Conservation (phyloP, 1,140 invertebrate species). For the Drosophila fuyamai region DNA sequence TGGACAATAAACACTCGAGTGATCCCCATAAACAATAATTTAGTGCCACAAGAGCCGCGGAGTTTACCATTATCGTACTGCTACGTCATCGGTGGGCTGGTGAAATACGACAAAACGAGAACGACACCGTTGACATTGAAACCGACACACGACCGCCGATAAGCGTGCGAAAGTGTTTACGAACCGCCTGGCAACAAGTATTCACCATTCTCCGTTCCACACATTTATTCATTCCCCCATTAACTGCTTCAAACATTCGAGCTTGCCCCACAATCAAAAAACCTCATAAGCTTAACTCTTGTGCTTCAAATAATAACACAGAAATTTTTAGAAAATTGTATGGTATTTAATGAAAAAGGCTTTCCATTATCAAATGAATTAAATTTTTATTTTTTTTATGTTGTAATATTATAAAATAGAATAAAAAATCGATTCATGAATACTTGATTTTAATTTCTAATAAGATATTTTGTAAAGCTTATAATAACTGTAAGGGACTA, state of each 20-base stretch:
- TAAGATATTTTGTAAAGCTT: too few species aligned
- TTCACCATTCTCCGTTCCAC: background rate
- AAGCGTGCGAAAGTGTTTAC: constrained; percentile 49
- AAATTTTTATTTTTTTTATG: background rate
- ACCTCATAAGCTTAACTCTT: background rate
- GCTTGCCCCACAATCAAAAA: background rate
- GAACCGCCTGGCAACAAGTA: constrained; percentile 65
- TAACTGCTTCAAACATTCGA: constrained; percentile 15
- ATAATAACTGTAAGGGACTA: background rate
- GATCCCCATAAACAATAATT: constrained; percentile 40
- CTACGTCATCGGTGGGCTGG: constrained; percentile 63
- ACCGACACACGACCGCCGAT: constrained; percentile 44
- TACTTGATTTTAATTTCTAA: too few species aligned
- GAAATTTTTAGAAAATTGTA: background rate
- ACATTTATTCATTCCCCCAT: constrained; percentile 1
- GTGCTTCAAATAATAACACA: background rate
- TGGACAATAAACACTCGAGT: constrained; percentile 24
- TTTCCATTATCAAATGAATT: too few species aligned
- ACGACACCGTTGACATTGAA: constrained; percentile 80
- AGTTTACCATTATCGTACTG: constrained; percentile 20
- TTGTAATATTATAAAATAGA: too few species aligned
- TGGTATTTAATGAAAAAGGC: background rate
- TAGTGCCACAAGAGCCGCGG: constrained; percentile 6
- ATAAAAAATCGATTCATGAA: too few species aligned
- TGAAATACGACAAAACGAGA: constrained; percentile 59